Percentiles rank a stretch among this genome's conserved stretches.
Evolutionary conservation across 2,797 vertebrate genomes (phyloP).

Genomic region (Myotis vivesi): DNA sequence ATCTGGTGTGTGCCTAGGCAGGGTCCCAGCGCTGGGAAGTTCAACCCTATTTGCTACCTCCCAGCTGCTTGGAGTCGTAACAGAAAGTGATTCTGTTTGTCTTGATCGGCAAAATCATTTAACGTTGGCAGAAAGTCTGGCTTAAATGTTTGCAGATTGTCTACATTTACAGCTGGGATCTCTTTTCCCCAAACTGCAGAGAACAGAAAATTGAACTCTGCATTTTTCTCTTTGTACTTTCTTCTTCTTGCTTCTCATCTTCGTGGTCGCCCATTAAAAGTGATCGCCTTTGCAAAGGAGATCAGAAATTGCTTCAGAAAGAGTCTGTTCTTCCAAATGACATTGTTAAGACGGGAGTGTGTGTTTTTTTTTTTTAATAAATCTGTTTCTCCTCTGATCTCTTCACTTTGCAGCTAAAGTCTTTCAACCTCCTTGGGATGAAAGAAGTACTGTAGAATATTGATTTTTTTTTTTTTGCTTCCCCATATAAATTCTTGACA

Average conservation of each 20-base stretch:
- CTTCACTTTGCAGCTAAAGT: constrained; percentile 60
- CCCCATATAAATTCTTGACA: constrained; percentile 71
- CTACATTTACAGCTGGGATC: background rate
- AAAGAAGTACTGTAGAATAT: constrained; percentile 69
- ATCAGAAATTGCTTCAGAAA: constrained; percentile 65
- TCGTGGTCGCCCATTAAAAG: constrained; percentile 1
- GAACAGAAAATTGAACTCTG: background rate
- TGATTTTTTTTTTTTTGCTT: constrained; percentile 65
- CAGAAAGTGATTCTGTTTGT: background rate
- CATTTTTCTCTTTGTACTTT: constrained; percentile 1
- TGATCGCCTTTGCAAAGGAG: constrained; percentile 45
- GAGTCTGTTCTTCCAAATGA: constrained; percentile 61
- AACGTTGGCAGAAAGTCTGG: background rate
- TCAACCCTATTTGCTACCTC: background rate
- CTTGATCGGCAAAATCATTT: constrained; percentile 25
- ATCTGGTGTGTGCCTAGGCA: background rate
- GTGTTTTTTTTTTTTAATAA: constrained; percentile 30
- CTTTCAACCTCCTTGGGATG: constrained; percentile 76
- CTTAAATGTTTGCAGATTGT: constrained; percentile 41
- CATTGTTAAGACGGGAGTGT: constrained; percentile 3
- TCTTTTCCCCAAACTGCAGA: background rate
- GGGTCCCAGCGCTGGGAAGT: background rate
- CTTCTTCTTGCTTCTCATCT: constrained; percentile 29
- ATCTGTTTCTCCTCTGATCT: constrained; percentile 73
- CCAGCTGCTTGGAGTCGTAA: background rate